Evolutionary conservation across 2,888 invertebrate genomes (phyloP).

Genomic region (Apotomis capreana): DNA sequence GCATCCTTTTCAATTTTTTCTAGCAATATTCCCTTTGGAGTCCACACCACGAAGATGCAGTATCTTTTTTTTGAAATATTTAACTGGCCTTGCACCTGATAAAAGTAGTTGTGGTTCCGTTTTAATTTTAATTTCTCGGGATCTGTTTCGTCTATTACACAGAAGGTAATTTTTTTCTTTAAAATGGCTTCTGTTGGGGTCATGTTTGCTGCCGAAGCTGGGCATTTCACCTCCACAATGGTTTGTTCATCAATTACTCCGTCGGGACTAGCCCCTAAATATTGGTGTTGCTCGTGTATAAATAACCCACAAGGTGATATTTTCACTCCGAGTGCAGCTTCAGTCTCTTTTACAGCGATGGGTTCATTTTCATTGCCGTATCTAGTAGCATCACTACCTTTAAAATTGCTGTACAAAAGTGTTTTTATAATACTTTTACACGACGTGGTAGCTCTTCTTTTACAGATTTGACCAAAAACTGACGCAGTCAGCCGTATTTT

Average conservation of each 20-base stretch:
- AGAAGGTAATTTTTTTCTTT: constrained; percentile 3
- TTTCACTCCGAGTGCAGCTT: constrained; percentile 18
- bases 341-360: constrained; percentile 27
- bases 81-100: constrained; percentile 34
- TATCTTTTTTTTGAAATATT: constrained; percentile 22
- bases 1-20: constrained; percentile 34
- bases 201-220: constrained; percentile 4
- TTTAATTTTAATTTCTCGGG: neutral
- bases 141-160: neutral
- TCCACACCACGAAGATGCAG: constrained; percentile 35
- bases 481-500: constrained; percentile 35
- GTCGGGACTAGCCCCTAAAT: constrained; percentile 37
- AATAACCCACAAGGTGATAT: constrained; percentile 37
- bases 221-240: constrained; percentile 26
- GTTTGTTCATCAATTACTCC: constrained; percentile 26
- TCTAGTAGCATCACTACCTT: constrained; percentile 39
- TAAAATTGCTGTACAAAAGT: constrained; percentile 37
- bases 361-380: constrained; percentile 40
- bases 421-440: constrained; percentile 35
- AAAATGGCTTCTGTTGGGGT: constrained; percentile 20
- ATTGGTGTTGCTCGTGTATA: constrained; percentile 28
- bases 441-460: constrained; percentile 40
- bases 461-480: constrained; percentile 40
- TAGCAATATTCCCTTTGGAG: constrained; percentile 21
- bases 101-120: constrained; percentile 29